Evolutionary conservation across 2,113 vertebrate species (phyloP).

Genomic region (Oriolus oriolus): DNA sequence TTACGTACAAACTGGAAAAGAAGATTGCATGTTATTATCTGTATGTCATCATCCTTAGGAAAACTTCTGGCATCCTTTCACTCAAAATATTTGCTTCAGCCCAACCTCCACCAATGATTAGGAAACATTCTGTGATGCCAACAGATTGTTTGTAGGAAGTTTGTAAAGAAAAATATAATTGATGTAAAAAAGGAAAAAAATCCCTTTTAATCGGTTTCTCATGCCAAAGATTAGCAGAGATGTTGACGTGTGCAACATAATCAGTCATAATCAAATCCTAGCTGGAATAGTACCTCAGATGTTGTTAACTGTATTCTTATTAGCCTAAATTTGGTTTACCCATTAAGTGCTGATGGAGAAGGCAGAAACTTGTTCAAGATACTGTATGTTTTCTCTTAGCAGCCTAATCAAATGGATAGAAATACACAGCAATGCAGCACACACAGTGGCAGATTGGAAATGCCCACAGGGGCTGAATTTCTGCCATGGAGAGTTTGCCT

Average conservation of each 20-base stretch:
- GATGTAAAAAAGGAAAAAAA: constrained; percentile 1
- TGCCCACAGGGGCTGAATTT: neutral
- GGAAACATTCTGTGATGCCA: constrained; percentile 16
- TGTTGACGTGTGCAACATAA: constrained; percentile 52
- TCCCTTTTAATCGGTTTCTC: constrained; percentile 69
- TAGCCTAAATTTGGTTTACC: constrained; percentile 6
- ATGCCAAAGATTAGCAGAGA: constrained; percentile 67
- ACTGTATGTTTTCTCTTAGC: neutral
- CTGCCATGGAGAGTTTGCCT: neutral
- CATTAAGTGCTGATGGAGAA: neutral
- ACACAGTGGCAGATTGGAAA: neutral
- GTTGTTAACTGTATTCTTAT: neutral
- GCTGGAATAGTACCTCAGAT: neutral
- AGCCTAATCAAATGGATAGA: neutral
- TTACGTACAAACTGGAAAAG: neutral
- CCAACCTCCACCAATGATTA: neutral
- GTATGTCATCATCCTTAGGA: neutral
- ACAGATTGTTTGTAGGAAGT: neutral
- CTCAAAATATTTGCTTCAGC: neutral
- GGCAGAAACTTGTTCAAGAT: neutral
- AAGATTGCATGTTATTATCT: neutral
- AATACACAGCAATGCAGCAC: neutral
- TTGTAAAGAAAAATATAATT: constrained; percentile 38
- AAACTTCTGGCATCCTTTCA: neutral
- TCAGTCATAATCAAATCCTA: constrained; percentile 45